Evolutionary conservation across 2,888 invertebrate species (phyloP), one percentile per base, ranked within the genome.

Genomic region (Graphium colonna): DNA sequence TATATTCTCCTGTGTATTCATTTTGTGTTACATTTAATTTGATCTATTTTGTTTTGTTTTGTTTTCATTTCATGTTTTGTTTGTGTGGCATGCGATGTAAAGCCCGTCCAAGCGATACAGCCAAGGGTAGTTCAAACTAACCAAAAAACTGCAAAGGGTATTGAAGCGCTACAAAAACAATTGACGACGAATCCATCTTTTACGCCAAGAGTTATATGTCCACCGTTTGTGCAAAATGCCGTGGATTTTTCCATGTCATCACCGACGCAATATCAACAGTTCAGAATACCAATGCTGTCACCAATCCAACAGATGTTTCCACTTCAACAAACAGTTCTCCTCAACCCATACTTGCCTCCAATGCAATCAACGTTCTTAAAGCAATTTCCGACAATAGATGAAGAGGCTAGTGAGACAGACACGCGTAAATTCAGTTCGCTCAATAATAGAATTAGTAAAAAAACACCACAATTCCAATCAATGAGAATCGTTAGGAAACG

Each of bases 71-170:
- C 36, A 36, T 36, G 36, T 36, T 36, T n/a, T 36, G n/a, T 33
- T 33, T 33, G 21, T 43, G 31, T 54, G 40, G 53, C 53, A 54
- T 54, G 53, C 16, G 5, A 44, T 12, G 7, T 47, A 49, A 62
- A 92, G 93, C 93, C 88, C 68, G 90, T 90, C 57, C 90, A 90
- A 82, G 88, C 87, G 39, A 90, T 90, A 59, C 90, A 90, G 61
- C 90, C 90, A 49, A 75, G 89, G 81, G 90, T 92, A 64, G 80
- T 91, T 62, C 81, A 86, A 51, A 80, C 80, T 46, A 83, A 77
- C 60, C 68, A 69, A 57, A 89, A 82, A 64, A 65, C 73, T 1
- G 61, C 71, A 0, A 87, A 86, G 73, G 77, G 79, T 44, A 82
- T 87, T 13, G 85, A 80, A 56, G 69, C 76, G 9, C 69, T 90